phyloP scores from a whole-genome alignment of 2,113 vertebrate species.

The Casuarius casuarius region DNA sequence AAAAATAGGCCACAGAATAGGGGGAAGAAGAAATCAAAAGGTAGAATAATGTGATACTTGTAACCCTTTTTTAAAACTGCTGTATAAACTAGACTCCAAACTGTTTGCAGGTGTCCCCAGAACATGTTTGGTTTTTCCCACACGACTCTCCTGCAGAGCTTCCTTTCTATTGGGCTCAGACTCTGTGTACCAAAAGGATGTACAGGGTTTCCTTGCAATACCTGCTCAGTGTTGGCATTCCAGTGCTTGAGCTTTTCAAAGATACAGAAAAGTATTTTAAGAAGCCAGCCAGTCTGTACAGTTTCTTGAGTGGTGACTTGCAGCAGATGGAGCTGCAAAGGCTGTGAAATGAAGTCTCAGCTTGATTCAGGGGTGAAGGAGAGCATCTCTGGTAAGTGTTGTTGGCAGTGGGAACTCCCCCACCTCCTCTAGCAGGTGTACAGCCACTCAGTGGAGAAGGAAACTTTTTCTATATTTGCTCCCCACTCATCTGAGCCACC shows the following conservation, averaged over 20 bases:
- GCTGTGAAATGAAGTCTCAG: not conserved
- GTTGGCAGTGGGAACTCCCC: constrained; percentile 5
- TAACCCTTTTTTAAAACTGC: not conserved
- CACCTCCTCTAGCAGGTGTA: not conserved
- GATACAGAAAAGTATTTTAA: constrained; percentile 39
- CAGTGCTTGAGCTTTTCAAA: not conserved
- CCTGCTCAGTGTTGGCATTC: not conserved
- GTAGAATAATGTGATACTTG: not conserved
- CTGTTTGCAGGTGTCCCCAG: not conserved
- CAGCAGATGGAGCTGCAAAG: constrained; percentile 53
- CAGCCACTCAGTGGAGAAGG: not conserved
- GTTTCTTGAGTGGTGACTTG: constrained; percentile 26
- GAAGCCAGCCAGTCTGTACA: not conserved
- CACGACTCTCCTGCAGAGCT: not conserved
- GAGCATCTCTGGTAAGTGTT: not conserved
- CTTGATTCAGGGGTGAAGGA: not conserved
- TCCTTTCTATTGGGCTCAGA: not conserved
- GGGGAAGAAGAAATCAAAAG: not conserved
- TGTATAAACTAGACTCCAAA: not conserved
- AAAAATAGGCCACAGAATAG: not conserved
- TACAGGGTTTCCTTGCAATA: not conserved
- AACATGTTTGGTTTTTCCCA: not conserved
- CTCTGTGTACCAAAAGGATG: not conserved
- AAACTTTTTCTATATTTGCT: not conserved
- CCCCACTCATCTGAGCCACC: not conserved